Base-by-base conservation (phyloP, 2,113 vertebrate species). In the Erythrocercus mccallii region DNA sequence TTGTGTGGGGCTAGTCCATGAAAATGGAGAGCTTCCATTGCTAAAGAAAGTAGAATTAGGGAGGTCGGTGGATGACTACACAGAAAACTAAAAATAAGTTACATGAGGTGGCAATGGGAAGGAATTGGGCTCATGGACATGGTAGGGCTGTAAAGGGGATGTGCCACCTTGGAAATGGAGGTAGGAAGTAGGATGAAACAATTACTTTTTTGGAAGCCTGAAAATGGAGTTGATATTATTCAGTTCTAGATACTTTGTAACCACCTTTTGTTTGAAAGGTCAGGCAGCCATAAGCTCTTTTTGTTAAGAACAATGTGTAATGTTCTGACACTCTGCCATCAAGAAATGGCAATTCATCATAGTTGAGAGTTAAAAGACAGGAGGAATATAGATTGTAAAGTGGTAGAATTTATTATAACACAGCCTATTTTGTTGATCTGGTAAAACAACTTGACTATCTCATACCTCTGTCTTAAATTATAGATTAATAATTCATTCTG, bases 91-190 rank as follows among this genome's bases (percentile, higher is more conserved):
- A 45, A 68, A 73, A 7, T 51, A 45, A 65, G 6, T 84, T 74
- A 2, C 1, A 1, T 42, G 13, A 60, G 44, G 54, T 73, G 65
- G 30, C 15, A 33, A 0, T 30, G 51, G 60, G 68, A 44, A 37
- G 30, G 53, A 81, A 16, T 24, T 27, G 50, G 66, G 5, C 44
- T 57, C 40, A 4, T 68, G 33, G n/a, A 14, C 4, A 1, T 28
- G 61, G 20, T 10, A 31, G 24, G 53, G 28, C 42, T 12, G 5
- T 19, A 38, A 50, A 61, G 30, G 86, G 48, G 12, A 31, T 82
- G 69, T 94, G 21, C 37, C 70, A 61, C 57, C 40, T 65, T 76
- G 56, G 31, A 54, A 78, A 38, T 48, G 42, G 47, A 71, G 79
- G 28, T 12, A 42, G 38, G 62, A 81, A 62, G 42, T 13, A 47